Evolutionary conservation across 1,140 invertebrate species (phyloP), one percentile per base, ranked within the genome.

Genomic region (Camponotus vicinus): DNA sequence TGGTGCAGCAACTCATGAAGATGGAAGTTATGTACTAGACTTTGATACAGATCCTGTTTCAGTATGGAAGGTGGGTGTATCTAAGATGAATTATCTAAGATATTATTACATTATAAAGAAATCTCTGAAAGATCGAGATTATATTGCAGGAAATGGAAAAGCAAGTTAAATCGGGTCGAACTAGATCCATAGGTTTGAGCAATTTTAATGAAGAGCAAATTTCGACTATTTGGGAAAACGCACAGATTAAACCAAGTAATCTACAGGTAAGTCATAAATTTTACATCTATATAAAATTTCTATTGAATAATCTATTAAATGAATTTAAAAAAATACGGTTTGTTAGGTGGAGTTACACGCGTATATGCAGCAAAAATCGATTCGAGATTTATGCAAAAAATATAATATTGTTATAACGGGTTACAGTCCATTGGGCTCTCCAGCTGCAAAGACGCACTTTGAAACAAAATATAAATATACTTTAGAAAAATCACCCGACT

Each of bases 381-480:
- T 99, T 32, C 95, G 97, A 7, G 95, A 97, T 86, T 98, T 97
- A 85, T 99, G 98, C 92, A 95, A 96, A 70, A 92, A 95, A 7
- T 95, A 97, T 86, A 96, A 97, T 37, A 98, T 99, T 40, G 94
- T 96, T 0, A 93, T 99, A 27, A 98, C 97, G 0, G 98, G 97
- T 0, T 99, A 99, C 92, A 97, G 97, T 34, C 98, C 98, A 0
- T 93, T 99, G 2, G 98, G 97, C 1, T 97, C 97, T 3, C 97
- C 96, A 84, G 97, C 96, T 57, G 92, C 93, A 0, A 92, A 94
- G 87, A 32, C 76, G 6, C 93, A 94, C 76, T 94, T 95, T 86
- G 93, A 93, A 92, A 92, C 92, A 4, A 96, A 96, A 90, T 95
- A 96, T 86, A 95, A 95, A 90, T 95, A 93, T 73, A 96, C 94